Percentiles rank a stretch among this genome's conserved stretches.
These are phyloP conservation scores for Dipodomys stephensi DNA, from an alignment of 2,113 vertebrate species.

Conservation along the genomic window DNA sequence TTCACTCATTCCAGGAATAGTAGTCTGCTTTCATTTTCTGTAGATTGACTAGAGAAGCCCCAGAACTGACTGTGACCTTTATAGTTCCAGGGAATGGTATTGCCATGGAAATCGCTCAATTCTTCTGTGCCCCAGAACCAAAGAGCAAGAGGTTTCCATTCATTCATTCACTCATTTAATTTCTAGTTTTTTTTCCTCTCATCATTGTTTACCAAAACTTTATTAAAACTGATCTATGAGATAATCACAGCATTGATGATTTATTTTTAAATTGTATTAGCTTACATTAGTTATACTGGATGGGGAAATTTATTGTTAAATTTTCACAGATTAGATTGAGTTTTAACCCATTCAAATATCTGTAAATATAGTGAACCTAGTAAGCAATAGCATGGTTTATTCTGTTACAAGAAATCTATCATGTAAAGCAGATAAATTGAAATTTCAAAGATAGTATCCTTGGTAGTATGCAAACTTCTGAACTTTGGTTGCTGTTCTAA, in stretches of 20 bases:
- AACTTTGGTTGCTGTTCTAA: no score
- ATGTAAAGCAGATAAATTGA: neutral
- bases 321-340: neutral
- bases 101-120: conserved; percentile 60
- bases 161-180: neutral
- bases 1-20: conserved; percentile 46
- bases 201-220: neutral
- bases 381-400: neutral
- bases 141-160: neutral
- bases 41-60: neutral
- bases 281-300: no score
- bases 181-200: neutral
- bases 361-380: conserved; percentile 6
- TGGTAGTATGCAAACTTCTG: no score
- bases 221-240: neutral
- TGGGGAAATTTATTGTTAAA: no score
- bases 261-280: no score
- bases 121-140: conserved; percentile 16
- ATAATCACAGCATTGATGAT: neutral
- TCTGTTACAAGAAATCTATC: neutral
- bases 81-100: neutral
- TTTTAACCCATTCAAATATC: neutral
- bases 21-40: neutral
- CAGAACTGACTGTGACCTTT: neutral
- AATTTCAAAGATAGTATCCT: neutral